Conservation (phyloP, 2,888 invertebrate genomes). For the Drosophila hawaiiensis region DNA sequence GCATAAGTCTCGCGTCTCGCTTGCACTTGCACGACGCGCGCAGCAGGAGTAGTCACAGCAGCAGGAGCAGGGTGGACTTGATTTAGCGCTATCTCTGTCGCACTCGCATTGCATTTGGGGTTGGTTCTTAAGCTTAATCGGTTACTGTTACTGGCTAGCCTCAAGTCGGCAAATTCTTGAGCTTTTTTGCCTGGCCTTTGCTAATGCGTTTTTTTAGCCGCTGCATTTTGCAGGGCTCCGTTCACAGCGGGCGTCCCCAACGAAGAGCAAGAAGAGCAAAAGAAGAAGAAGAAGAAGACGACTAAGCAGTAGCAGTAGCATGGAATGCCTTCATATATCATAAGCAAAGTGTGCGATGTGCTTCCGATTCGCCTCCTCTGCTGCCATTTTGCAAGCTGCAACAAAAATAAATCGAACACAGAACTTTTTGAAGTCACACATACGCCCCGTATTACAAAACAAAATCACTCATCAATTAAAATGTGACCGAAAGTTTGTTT, state of each 20-base stretch:
- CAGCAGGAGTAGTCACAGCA: background rate
- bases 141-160: conserved; percentile 68
- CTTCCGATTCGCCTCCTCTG: conserved; percentile 55
- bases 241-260: conserved; percentile 43
- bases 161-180: conserved; percentile 56
- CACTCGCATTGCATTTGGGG: conserved; percentile 29
- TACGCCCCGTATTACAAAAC: conserved; percentile 67
- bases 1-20: conserved; percentile 38
- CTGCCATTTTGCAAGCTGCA: conserved; percentile 13
- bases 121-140: conserved; percentile 65
- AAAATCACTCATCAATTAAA: conserved; percentile 67
- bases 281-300: conserved; percentile 1
- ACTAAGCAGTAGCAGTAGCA: conserved; percentile 4
- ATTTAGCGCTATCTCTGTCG: conserved; percentile 16
- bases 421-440: conserved; percentile 55
- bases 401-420: background rate
- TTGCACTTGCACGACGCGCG: conserved; percentile 9
- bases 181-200: conserved; percentile 37
- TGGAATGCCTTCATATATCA: conserved; percentile 65
- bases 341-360: conserved; percentile 69
- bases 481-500: conserved; percentile 30
- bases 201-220: conserved; percentile 70
- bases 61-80: conserved; percentile 25
- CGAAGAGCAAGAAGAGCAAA: conserved; percentile 2
- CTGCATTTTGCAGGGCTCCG: conserved; percentile 14